A percentile compares a stretch with the other conserved stretches of the same genome.
Conservation (phyloP, 2,113 vertebrate species). For the Salvator merianae region DNA sequence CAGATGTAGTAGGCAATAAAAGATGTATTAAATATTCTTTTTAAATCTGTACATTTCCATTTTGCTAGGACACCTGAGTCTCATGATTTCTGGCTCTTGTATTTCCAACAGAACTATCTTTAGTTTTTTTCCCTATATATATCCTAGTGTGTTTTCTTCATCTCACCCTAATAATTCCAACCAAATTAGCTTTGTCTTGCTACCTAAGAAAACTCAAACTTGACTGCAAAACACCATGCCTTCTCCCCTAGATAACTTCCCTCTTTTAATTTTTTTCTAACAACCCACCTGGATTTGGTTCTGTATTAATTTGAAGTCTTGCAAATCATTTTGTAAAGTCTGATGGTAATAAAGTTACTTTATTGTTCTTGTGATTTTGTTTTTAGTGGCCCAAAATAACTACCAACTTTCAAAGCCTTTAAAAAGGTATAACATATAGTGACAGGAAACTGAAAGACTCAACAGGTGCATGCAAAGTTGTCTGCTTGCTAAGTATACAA, state of each 20-base stretch:
- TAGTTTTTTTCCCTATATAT: not conserved
- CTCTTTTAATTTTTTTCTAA: not conserved
- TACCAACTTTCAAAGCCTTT: not conserved
- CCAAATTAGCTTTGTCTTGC: not conserved
- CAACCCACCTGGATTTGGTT: not conserved
- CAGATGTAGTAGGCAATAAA: too few relatives aligned
- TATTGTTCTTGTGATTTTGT: not conserved
- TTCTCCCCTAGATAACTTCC: not conserved
- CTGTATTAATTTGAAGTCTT: not conserved
- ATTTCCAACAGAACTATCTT: not conserved
- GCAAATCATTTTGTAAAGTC: not conserved
- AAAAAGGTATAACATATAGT: not conserved
- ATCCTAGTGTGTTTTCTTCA: not conserved
- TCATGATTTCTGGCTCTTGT: not conserved
- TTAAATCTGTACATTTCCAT: not conserved
- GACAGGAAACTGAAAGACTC: not conserved
- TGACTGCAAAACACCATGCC: not conserved
- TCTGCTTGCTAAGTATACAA: not conserved
- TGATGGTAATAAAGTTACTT: not conserved
- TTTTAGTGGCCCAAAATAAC: not conserved
- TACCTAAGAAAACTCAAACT: not conserved
- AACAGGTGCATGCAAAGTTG: not conserved
- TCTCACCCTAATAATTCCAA: not conserved
- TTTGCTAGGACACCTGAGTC: not conserved
- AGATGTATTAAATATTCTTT: not conserved